Base-by-base conservation (phyloP, 1,140 invertebrate genomes). In the Bombus affinis region DNA sequence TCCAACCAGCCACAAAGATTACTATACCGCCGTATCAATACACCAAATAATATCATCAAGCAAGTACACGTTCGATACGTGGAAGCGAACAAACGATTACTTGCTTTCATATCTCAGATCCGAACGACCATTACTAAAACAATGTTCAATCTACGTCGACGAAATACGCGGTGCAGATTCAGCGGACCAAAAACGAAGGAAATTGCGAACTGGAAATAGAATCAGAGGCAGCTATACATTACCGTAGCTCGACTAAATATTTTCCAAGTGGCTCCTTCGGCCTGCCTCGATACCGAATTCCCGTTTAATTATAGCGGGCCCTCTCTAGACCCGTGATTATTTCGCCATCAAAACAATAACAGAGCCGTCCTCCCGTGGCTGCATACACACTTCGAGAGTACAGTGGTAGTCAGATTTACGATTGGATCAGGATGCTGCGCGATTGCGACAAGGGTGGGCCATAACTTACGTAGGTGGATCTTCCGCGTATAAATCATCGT, bases 321-420 rank as follows among this genome's bases (percentile, higher is more conserved):
- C 3, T 35, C 8, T 42, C 35, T 42, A 10, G n/a, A 39, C 10
- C 32, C 47, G 66, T 80, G 87, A 89, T 89, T 89, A 89, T 81
- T 86, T 89, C 65, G 39, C 66, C 85, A 86, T 86, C 76, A 89
- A 86, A 89, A 89, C 88, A 89, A 86, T 89, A 86, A 72, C 81
- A 89, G 65, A 89, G 39, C 76, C 78, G 42, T 2, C 71, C 65
- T 81, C 18, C n/a, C 57, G n/a, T 73, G 66, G 71, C 37, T 65
- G 65, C n/a, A 73, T 81, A 71, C 74, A 75, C 39, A 68, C 35
- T 42, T n/a, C 10, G 3, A 37, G 73, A 53, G 47, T 78, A 39
- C 53, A 35, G 73, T 32, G 22, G 66, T 86, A 72, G 76, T 53
- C 62, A 89, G 85, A 90, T 90, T 90, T 90, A 90, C 70, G 85